Evolutionary conservation across 2,888 invertebrate genomes (phyloP).

Genomic region (Drosophila monieri): DNA sequence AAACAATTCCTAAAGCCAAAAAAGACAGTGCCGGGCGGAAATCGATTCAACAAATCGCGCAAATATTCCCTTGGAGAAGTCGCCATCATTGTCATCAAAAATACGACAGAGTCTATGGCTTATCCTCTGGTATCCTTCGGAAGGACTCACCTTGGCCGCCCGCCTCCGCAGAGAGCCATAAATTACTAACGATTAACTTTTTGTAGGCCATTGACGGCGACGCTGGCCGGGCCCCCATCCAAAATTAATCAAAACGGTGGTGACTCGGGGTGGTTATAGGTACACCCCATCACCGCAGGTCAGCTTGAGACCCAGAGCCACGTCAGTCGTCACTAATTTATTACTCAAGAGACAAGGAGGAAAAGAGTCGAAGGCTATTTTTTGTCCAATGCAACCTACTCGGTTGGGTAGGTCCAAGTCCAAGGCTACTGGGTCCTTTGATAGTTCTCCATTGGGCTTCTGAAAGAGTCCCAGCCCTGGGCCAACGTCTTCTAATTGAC

Average conservation of each 20-base stretch:
- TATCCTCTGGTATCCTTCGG: background rate
- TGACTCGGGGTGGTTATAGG: background rate
- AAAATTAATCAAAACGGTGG: slow-evolving; percentile 34
- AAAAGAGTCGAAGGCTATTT: slow-evolving; percentile 1
- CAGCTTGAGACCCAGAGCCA: slow-evolving; percentile 36
- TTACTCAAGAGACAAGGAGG: slow-evolving; percentile 22
- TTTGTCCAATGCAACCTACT: background rate
- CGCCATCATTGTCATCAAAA: slow-evolving; percentile 12
- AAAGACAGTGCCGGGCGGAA: background rate
- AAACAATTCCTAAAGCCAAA: background rate
- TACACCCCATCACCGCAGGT: slow-evolving; percentile 13
- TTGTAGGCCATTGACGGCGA: slow-evolving; percentile 47
- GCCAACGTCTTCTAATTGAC: slow-evolving; percentile 26
- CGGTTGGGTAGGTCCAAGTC: background rate
- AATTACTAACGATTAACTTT: slow-evolving; percentile 78
- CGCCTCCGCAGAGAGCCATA: slow-evolving; percentile 58
- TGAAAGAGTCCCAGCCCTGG: background rate
- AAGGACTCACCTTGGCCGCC: slow-evolving; percentile 17
- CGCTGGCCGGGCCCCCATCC: slow-evolving; percentile 33
- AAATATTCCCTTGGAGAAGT: slow-evolving; percentile 11
- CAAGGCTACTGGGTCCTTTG: background rate
- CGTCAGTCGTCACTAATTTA: slow-evolving; percentile 37
- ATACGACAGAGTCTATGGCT: background rate
- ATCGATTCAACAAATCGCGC: background rate
- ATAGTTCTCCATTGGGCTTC: slow-evolving; percentile 4